Evolutionary conservation across 2,797 vertebrate genomes (phyloP).

Genomic region (Sebastiscus albofasciatus): DNA sequence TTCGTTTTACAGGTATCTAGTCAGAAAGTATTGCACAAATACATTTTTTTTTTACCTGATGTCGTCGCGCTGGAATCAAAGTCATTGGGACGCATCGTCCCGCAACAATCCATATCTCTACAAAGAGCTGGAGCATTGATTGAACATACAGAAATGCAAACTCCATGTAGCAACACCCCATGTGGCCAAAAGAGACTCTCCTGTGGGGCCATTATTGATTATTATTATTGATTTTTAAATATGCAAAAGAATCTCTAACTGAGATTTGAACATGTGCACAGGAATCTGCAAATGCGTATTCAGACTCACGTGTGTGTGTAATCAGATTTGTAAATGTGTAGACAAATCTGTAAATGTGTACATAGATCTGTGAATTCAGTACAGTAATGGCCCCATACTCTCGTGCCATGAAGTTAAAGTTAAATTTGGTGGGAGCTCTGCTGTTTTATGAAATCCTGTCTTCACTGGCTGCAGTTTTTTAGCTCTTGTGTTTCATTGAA

Average conservation of each 20-base stretch:
- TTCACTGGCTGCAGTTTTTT: neutral
- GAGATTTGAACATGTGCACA: accelerated
- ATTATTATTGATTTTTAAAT: too few relatives aligned
- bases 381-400: too few relatives aligned
- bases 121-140: neutral
- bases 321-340: too few relatives aligned
- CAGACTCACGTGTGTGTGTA: accelerated
- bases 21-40: neutral
- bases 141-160: neutral
- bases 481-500: conserved; percentile 8
- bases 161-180: neutral
- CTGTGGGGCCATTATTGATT: neutral
- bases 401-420: neutral
- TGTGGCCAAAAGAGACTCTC: neutral
- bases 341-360: too few relatives aligned
- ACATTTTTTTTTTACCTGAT: neutral
- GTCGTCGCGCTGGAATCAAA: neutral
- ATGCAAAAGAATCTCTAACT: too few relatives aligned
- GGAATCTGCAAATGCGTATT: too few relatives aligned
- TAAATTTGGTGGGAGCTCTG: neutral
- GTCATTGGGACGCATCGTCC: neutral
- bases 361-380: too few relatives aligned
- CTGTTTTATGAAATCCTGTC: neutral
- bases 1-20: neutral
- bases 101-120: neutral